Percentiles rank a stretch among this genome's conserved stretches.
Evolutionary conservation across 2,888 invertebrate species (phyloP).

Genomic region (Physocephala rufipes): DNA sequence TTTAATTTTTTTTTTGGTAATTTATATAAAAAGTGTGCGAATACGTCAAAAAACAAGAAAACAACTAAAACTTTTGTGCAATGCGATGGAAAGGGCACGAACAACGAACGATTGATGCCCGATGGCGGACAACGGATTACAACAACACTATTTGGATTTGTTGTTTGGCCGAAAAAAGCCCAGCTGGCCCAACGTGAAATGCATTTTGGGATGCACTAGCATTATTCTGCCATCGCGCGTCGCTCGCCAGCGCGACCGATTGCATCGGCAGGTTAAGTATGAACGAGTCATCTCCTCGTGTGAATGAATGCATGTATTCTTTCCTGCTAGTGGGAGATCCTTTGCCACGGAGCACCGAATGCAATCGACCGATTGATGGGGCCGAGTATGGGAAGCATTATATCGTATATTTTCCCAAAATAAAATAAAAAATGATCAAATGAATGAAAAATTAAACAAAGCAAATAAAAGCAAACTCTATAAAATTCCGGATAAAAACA

Average conservation of each 20-base stretch:
- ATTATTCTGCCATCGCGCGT: neutral
- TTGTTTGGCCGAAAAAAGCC: neutral
- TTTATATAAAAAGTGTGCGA: slow-evolving; percentile 24
- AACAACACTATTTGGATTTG: neutral
- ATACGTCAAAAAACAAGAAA: slow-evolving; percentile 32
- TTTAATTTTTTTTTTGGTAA: neutral
- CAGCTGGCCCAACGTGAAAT: slow-evolving; percentile 12
- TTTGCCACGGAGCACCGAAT: slow-evolving; percentile 29
- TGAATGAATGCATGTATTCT: slow-evolving; percentile 25
- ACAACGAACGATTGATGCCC: slow-evolving; percentile 12
- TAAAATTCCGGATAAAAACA: slow-evolving; percentile 41
- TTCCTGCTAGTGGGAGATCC: slow-evolving; percentile 23
- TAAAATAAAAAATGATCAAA: slow-evolving; percentile 39
- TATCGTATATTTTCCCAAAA: slow-evolving; percentile 37
- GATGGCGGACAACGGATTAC: slow-evolving; percentile 3
- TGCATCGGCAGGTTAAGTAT: slow-evolving; percentile 20
- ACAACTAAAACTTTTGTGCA: slow-evolving; percentile 41
- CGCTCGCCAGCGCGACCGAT: slow-evolving; percentile 13
- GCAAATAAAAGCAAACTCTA: slow-evolving; percentile 38
- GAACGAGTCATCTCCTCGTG: neutral
- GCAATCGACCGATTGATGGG: slow-evolving; percentile 22
- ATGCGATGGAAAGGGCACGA: slow-evolving; percentile 25
- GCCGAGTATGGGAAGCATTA: slow-evolving; percentile 41
- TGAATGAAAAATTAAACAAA: slow-evolving; percentile 39
- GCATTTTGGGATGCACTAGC: slow-evolving; percentile 25